Evolutionary conservation across 2,797 vertebrate genomes (phyloP), one percentile per base, ranked within the genome.

Genomic region (Pseudopleuronectes americanus): DNA sequence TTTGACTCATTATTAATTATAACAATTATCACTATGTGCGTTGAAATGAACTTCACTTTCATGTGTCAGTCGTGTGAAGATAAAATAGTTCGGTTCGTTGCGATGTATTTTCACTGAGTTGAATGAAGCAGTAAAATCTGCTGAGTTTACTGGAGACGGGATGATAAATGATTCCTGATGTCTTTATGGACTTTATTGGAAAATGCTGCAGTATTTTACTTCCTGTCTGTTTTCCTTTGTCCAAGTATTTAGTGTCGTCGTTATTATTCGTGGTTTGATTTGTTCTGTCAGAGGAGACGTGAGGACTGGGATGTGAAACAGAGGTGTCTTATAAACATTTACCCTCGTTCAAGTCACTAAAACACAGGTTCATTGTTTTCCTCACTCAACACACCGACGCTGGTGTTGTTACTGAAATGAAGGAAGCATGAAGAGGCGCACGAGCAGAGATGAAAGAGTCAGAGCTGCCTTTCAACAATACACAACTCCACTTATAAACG

Each of bases 161-260:
- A 80, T 41, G 62, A 77, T 77, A 82, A 87, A 89, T 65, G 83
- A 81, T 83, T 79, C 84, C 76, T 82, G 63, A 73, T 88, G 84
- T 80, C 83, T 89, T 82, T 71, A 78, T 79, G 68, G 83, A 79
- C 83, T 88, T 82, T 73, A 77, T 77, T 68, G 76, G 56, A 73
- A 85, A 76, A 82, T 77, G 21, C 58, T 56, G 36, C 52, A 62
- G 58, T 58, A 54, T 84, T 86, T 84, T 7, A 71, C 78, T 61
- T 69, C 59, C 54, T 47, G 58, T 55, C 51, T 80, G 47, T 51
- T 67, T 84, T 68, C 71, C 76, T 80, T 77, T 64, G 78, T 88
- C 68, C 33, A 66, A 22, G 76, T 38, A 65, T 58, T 41, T 28
- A 47, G 58, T 83, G 59, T 80, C 36, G 2, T 38, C 36, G 56